Base-by-base conservation (phyloP, 2,888 invertebrate genomes). In the Limnephilus auricula region DNA sequence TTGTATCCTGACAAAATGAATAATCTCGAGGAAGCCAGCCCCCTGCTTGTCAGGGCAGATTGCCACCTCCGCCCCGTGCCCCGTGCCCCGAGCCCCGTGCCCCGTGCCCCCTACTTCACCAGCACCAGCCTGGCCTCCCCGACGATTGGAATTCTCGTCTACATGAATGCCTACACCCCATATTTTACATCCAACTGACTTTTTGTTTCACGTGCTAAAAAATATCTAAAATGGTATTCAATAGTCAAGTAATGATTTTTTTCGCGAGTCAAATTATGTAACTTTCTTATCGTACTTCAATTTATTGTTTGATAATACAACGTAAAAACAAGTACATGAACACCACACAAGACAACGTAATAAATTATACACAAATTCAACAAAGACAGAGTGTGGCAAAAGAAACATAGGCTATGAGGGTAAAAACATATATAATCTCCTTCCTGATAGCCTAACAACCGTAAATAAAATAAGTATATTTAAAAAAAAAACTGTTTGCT, bases 1-100 rank as follows among this genome's bases (percentile, higher is more conserved):
- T 85, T 85, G 87, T 88, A 50, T 45, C 15, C 83, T 90, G 90
- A 84, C 92, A 89, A 91, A 92, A 91, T 92, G 90, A 93, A 91
- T 92, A 92, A 93, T 93, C 92, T 90, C 34, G 40, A 40, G 37
- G 45, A 86, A 89, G 79, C 90, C 92, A 89, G 90, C 93, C 93
- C 89, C 90, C 90, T 78, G 91, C 91, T 87, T 92, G 93, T 93
- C 92, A 91, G 89, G 25, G 89, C 78, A 93, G 92, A 93, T 93
- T 93, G 93, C 92, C 83, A 85, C 90, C 91, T 83, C 91, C 84
- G 45, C 90, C 91, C 50, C 37, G 89, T 89, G 83, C 50, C 83
- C 86, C 89, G 80, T 65, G 45, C 87, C 86, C 78, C 30, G 45
- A 40, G 32, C 50, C 79, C 40, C 84, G 65, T 65, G 65, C 83